Evolutionary conservation across 2,888 invertebrate species (phyloP), one percentile per base, ranked within the genome.

Genomic region (Bellardia bayeri): DNA sequence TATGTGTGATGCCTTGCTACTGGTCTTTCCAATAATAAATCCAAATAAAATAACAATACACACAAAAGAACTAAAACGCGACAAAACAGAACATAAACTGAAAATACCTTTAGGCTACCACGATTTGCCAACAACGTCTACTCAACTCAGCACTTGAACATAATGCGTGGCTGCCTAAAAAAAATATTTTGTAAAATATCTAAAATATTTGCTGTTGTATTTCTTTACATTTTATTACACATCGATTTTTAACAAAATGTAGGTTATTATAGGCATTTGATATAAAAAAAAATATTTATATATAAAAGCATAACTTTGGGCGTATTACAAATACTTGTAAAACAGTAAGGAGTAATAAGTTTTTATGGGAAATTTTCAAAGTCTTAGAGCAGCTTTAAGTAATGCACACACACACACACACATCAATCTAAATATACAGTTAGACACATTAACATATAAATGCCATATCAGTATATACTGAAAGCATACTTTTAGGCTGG

Each of bases 261-360:
- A n/a, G 51, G 13, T 13, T 51, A n/a, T 51, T 51, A 51, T 51
- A n/a, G 6, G n/a, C 13, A 51, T n/a, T n/a, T 51, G 51, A 2
- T 11, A 51, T 51, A 51, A 14, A 51, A n/a, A 23, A 51, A 51
- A n/a, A 5, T 51, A 51, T 51, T 51, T 51, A 51, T n/a, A 51
- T n/a, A 40, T 64, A 3, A n/a, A 7, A 40, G 37, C 63, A 64
- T 64, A 64, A 6, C 63, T 64, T n/a, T 7, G 40, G 63, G 63
- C 63, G 3, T 37, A 37, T 4, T 37, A 6, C n/a, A 37, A n/a
- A n/a, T 37, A 64, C 37, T 37, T 37, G 37, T 6, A n/a, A 64
- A 64, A 64, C 14, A 40, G 5, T 5, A 40, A 64, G 13, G 40
- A 40, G n/a, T 13, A 51, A 51, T 13, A 51, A n/a, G 14, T 51